Evolutionary conservation across 1,140 invertebrate genomes (phyloP).

Genomic region (Aethina tumida): DNA sequence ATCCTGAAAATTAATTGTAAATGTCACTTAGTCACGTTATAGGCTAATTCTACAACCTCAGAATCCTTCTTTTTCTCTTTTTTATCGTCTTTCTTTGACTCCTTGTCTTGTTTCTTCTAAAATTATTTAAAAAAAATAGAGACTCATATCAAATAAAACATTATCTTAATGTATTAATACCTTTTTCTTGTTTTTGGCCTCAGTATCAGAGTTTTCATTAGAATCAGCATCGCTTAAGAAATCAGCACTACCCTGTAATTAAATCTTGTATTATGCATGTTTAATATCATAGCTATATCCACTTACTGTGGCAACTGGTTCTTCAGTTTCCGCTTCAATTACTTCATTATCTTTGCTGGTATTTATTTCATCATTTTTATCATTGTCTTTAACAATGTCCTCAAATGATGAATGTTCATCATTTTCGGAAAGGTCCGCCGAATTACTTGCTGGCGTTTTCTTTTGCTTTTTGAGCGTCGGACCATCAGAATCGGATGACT

Average conservation of each 20-base stretch:
- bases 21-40: too few relatives aligned
- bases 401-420: constrained; percentile 6
- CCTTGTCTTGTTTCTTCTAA: background rate
- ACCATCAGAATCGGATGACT: constrained; percentile 4
- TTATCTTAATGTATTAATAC: constrained; percentile 7
- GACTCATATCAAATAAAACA: background rate
- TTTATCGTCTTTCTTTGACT: constrained; percentile 2
- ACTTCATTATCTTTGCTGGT: constrained; percentile 4
- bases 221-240: background rate
- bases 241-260: background rate
- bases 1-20: too few relatives aligned
- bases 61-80: constrained; percentile 5
- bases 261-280: background rate
- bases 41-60: too few relatives aligned
- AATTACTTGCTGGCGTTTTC: constrained; percentile 1
- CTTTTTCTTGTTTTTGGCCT: background rate
- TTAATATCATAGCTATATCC: background rate
- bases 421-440: too few relatives aligned
- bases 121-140: background rate
- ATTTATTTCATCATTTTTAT: constrained; percentile 8
- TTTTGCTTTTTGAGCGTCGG: constrained; percentile 3
- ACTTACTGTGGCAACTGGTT: background rate
- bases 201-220: constrained; percentile 7
- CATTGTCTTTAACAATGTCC: background rate
- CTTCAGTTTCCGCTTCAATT: background rate